These are phyloP conservation scores for Pristis pectinata DNA, from an alignment of 2,797 vertebrate species.

Conservation along the genomic window DNA sequence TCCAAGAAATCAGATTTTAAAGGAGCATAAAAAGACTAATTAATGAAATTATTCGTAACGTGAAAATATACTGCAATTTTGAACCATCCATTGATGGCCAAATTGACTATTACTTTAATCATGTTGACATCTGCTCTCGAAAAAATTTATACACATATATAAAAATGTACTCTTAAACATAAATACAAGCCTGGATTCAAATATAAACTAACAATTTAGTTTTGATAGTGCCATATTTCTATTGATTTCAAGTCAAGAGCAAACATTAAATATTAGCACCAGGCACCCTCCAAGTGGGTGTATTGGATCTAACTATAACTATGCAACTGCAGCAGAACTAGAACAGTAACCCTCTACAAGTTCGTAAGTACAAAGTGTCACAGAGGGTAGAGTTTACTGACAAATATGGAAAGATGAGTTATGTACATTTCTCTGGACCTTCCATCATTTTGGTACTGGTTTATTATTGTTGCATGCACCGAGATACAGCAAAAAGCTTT, in stretches of 20 bases:
- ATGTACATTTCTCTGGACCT: no score
- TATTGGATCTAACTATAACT: neutral
- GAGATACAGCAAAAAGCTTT: no score
- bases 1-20: neutral
- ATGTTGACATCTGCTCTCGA: no score
- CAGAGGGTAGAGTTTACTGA: neutral
- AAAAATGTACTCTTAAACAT: neutral
- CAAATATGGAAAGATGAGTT: no score
- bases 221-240: neutral
- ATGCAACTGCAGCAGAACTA: neutral
- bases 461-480: no score
- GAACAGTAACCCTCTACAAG: neutral
- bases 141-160: neutral
- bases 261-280: neutral
- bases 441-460: no score
- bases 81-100: neutral
- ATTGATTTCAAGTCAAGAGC: constrained; percentile 21
- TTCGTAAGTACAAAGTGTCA: neutral
- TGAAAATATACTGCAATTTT: neutral
- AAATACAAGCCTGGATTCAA: neutral
- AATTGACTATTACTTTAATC: neutral
- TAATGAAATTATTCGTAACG: neutral
- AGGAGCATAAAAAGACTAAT: neutral
- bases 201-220: neutral
- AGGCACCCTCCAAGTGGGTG: neutral